These are phyloP conservation scores for Ferrisia virgata DNA, from an alignment of 2,888 invertebrate genomes.

Conservation along the genomic window DNA sequence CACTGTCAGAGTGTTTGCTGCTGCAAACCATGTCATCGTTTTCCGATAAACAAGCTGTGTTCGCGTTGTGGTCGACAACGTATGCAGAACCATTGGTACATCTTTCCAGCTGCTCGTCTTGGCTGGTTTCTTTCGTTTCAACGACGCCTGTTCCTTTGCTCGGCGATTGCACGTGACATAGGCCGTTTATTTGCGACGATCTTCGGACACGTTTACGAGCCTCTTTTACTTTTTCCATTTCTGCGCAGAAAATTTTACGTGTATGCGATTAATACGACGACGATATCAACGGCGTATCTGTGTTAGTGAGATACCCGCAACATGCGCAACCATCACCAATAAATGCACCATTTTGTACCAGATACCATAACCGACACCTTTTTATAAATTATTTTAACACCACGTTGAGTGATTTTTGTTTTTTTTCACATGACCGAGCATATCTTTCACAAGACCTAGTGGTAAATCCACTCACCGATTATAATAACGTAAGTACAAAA, in stretches of 20 bases:
- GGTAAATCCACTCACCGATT: background rate
- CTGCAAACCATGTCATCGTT: slow-evolving; percentile 48
- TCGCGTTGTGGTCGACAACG: slow-evolving; percentile 36
- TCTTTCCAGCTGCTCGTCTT: background rate
- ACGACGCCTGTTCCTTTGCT: background rate
- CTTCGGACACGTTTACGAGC: slow-evolving; percentile 15
- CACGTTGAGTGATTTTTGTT: background rate
- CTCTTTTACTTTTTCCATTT: slow-evolving; percentile 25
- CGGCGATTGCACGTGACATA: background rate
- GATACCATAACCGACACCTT: background rate
- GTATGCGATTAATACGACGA: background rate
- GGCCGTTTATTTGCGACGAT: background rate
- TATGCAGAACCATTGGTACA: background rate
- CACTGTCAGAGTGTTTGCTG: slow-evolving; percentile 53
- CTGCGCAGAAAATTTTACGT: background rate
- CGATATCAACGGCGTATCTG: background rate
- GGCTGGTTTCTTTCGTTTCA: background rate
- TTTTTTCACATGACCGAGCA: background rate
- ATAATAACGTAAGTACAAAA: background rate
- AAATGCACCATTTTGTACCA: background rate
- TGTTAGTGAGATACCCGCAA: background rate
- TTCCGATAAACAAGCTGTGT: slow-evolving; percentile 45
- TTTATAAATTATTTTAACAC: background rate
- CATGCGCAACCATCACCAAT: background rate
- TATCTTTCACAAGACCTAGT: background rate